These are phyloP conservation scores for Austrofundulus limnaeus DNA, from an alignment of 2,113 vertebrate species.

Conservation along the genomic window DNA sequence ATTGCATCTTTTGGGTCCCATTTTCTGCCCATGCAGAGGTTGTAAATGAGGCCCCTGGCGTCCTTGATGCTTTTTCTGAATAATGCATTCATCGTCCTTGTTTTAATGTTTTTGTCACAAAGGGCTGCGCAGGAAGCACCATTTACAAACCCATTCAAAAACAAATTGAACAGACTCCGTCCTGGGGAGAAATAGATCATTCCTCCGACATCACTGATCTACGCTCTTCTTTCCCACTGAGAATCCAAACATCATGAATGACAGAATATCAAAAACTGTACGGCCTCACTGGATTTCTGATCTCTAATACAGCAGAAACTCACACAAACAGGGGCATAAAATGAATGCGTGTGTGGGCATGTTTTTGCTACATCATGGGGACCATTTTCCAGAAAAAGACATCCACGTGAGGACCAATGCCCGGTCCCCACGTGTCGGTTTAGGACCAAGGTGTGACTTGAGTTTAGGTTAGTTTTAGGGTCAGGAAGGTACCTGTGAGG, in stretches of 20 bases:
- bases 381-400: no score
- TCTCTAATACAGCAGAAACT: background rate
- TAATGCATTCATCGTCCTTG: background rate
- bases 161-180: background rate
- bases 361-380: no score
- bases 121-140: background rate
- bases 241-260: background rate
- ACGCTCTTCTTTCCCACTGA: background rate
- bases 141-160: background rate
- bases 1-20: background rate
- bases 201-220: background rate
- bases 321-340: background rate
- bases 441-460: no score
- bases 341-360: background rate
- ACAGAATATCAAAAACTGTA: background rate
- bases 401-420: no score
- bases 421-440: no score
- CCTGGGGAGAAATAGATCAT: background rate
- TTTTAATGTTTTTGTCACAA: slow-evolving; percentile 5
- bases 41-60: background rate
- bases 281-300: slow-evolving; percentile 12
- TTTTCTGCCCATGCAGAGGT: background rate
- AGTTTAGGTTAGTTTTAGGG: no score
- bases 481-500: no score
- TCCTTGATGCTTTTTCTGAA: background rate